Evolutionary conservation across 2,113 vertebrate genomes (phyloP), one percentile per base, ranked within the genome.

Genomic region (Atractosteus spatula): DNA sequence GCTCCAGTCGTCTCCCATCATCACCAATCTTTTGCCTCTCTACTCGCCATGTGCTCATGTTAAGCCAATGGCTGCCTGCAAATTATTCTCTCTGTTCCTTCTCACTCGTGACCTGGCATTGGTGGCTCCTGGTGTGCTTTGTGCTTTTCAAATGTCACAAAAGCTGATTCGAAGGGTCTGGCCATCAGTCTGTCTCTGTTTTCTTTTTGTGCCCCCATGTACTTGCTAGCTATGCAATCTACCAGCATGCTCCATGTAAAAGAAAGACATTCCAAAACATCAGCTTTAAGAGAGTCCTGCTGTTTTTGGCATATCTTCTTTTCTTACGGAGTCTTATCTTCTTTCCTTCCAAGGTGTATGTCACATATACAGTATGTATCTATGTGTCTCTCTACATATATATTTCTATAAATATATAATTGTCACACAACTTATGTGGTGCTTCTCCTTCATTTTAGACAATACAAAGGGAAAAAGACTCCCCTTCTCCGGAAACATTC

Each of bases 401-500:
- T 76, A 62, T 62, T 11, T 62, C 6, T 16, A 62, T 29, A 62
- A 79, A 81, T 29, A 43, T 54, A 77, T 8, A 75, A 16, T 76
- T 51, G 79, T 84, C 78, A 83, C 79, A 57, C 41, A 80, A 92
- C 96, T 98, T 88, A 98, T 89, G 87, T 87, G 84, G 90, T 98
- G 90, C 95, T 97, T 98, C 92, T 98, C 94, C 93, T 98, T 95
- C 92, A 87, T 98, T 99, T 96, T 98, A 99, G 97, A 99, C 92
- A 87, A 93, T 97, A 94, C 97, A 98, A 92, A 98, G 96, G 94
- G 96, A 98, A 93, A 99, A 95, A 97, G 95, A 95, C 89, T 98
- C 97, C 91, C 97, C 96, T 92, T 96, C 96, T 93, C 93, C 95
- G 95, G 97, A 98, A 94, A 94, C 95, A 93, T 97, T 97, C 95